These are phyloP conservation scores for Myoxocephalus aenaeus DNA, from an alignment of 2,797 vertebrate species.

Conservation along the genomic window DNA sequence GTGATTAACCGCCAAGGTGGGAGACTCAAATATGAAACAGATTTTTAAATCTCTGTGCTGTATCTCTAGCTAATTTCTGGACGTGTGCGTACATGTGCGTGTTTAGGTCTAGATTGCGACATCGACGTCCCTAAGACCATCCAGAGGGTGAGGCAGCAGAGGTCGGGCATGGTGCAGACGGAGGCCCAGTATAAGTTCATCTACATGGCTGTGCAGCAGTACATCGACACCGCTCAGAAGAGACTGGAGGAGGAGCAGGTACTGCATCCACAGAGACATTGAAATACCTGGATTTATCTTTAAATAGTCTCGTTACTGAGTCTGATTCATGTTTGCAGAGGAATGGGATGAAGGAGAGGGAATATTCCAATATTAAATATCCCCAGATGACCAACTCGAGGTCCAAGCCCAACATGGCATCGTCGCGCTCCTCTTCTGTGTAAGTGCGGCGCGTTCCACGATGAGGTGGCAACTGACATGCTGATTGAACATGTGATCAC, in stretches of 20 bases:
- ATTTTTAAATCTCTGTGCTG: not conserved
- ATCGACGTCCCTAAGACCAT: conserved; percentile 91
- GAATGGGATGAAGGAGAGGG: conserved; percentile 85
- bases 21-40: not conserved
- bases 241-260: conserved; percentile 89
- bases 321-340: conserved; percentile 73
- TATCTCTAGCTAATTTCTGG: not conserved
- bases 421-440: conserved; percentile 80
- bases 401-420: conserved; percentile 79
- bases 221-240: conserved; percentile 89
- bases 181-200: conserved; percentile 93
- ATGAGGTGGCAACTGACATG: not conserved
- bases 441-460: conserved; percentile 66
- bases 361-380: conserved; percentile 89
- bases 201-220: conserved; percentile 90
- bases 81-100: not conserved
- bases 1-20: conserved; percentile 88
- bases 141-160: conserved; percentile 89
- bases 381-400: conserved; percentile 84
- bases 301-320: not conserved
- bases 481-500: not conserved
- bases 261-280: not conserved
- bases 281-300: not conserved
- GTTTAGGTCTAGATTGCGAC: conserved; percentile 88
- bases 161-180: conserved; percentile 92